phyloP scores from a whole-genome alignment of 2,797 vertebrate species.

The Botia almorhae region DNA sequence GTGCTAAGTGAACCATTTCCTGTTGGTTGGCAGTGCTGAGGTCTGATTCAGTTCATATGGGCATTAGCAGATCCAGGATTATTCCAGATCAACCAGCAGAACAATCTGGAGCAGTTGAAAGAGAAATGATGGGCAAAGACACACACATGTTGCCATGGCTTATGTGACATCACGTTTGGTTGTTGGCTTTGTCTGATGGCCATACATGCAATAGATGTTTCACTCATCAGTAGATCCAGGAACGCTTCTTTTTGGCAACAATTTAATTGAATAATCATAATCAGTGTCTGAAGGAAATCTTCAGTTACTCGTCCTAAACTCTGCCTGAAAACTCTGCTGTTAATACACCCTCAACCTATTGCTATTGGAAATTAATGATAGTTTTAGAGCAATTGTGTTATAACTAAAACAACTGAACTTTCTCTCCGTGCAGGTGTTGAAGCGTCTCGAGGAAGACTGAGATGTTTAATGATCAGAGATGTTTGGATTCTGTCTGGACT shows the following conservation, averaged over 20 bases:
- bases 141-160: background rate
- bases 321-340: constrained; percentile 8
- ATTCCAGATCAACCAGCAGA: constrained; percentile 57
- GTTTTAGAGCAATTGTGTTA: constrained; percentile 44
- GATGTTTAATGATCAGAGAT: constrained; percentile 74
- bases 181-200: background rate
- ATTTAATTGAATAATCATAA: background rate
- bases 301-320: constrained; percentile 14
- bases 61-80: constrained; percentile 57
- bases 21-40: constrained; percentile 31
- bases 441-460: constrained; percentile 64
- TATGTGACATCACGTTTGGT: constrained; percentile 13
- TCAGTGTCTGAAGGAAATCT: constrained; percentile 16
- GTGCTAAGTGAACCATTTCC: constrained; percentile 76
- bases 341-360: constrained; percentile 13
- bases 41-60: constrained; percentile 62
- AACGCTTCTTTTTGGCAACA: background rate
- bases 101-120: constrained; percentile 39
- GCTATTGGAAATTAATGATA: constrained; percentile 15
- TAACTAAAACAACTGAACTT: constrained; percentile 56
- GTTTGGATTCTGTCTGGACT: constrained; percentile 67
- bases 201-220: background rate
- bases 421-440: constrained; percentile 63
- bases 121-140: constrained; percentile 26
- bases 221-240: background rate